A percentile compares a stretch with the other conserved stretches of the same genome.
Conservation (phyloP, 2,113 vertebrate genomes). For the Mormyrus lacerda region DNA sequence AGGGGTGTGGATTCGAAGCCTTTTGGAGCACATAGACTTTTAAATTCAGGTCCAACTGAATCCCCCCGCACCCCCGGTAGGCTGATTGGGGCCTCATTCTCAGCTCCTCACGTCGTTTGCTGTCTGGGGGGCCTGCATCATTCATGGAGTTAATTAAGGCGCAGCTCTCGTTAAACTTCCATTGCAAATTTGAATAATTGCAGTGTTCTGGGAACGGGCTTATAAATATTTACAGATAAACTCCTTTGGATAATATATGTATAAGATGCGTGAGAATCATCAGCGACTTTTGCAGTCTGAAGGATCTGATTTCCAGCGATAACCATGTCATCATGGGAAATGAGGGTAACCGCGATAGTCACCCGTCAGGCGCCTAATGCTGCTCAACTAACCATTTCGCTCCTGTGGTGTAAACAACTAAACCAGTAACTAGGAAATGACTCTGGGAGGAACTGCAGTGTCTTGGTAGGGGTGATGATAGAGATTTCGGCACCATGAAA, state of each 20-base stretch:
- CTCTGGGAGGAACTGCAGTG: neutral
- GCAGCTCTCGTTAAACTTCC: neutral
- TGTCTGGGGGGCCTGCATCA: neutral
- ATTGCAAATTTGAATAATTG: conserved; percentile 9
- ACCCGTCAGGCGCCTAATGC: neutral
- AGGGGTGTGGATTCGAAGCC: neutral
- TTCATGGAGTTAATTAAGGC: conserved; percentile 2
- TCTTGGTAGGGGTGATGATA: neutral
- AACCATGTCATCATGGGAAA: neutral
- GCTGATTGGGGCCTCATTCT: neutral
- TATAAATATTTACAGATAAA: conserved; percentile 13
- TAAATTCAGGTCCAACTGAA: neutral
- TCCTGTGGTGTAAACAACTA: neutral
- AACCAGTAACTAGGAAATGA: neutral
- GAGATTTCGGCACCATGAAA: neutral
- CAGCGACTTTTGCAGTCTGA: neutral
- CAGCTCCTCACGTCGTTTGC: neutral
- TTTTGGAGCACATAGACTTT: neutral
- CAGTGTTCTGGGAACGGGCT: neutral
- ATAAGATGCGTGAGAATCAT: neutral
- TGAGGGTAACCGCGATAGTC: neutral
- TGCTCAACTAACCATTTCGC: neutral
- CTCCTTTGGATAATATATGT: neutral
- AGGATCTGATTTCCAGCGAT: neutral
- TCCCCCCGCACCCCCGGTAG: no score